Evolutionary conservation across 30 jellyfish, hydroid and myxozoan genomes (phyloP), one percentile per base, ranked within the genome.

Genomic region (Cassiopea xamachana): DNA sequence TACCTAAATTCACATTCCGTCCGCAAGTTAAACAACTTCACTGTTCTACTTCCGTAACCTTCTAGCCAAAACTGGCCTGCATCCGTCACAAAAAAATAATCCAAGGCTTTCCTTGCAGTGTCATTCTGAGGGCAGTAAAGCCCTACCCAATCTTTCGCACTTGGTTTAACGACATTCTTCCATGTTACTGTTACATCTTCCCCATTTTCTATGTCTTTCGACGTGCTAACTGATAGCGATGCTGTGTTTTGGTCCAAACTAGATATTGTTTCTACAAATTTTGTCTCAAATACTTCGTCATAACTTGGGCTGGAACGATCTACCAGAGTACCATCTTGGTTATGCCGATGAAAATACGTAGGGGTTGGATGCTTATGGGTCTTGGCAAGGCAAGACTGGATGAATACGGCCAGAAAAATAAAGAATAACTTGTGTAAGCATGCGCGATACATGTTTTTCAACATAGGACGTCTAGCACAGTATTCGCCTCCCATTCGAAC

Each of bases 131-230:
- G 98, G 62, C 98, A 94, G 80, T 78, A 94, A 17, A 90, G 85
- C 1, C 98, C 98, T 62, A 94, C 75, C 98, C 97, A 87, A 59
- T 94, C 98, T n/a, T 80, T 69, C 51, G 69, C 58, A 16, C 93
- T 62, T 43, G 98, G 97, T 8, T 71, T 77, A 9, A 79, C 48
- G 46, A 87, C 86, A 47, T 89, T 73, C 49, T 80, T 71, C 98
- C 98, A 94, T 1, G 77, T 27, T 12, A 94, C 96, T 48, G 93
- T 79, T 8, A 82, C 94, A n/a, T 76, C 71, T 74, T 75, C 98
- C 15, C 94, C 97, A 87, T 86, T 94, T 48, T 69, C 90, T 1
- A 90, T 82, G 14, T 76, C 91, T 9, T 44, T 48, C 68, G 43
- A 59, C 3, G 94, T 93, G 60, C 69, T n/a, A 19, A 81, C 89